Conservation (phyloP, 2,888 invertebrate genomes). For the Cerastis leucographa region DNA sequence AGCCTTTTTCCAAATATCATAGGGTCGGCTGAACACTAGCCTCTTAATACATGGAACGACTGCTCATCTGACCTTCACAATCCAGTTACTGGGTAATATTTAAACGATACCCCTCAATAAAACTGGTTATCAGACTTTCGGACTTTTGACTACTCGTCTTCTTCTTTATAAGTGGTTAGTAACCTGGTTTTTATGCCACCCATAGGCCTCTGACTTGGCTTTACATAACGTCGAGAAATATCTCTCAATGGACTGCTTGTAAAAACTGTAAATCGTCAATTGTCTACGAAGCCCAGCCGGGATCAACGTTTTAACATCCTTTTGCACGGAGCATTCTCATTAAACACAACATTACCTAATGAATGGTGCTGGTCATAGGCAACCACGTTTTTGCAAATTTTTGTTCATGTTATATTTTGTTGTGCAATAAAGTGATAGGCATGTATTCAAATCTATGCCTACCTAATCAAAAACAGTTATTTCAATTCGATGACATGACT, state of each 20-base stretch:
- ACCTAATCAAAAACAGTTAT: conserved; percentile 23
- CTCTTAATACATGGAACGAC: neutral
- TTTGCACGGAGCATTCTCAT: neutral
- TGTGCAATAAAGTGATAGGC: conserved; percentile 29
- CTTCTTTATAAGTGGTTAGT: too few relatives aligned
- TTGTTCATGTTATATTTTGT: conserved; percentile 7
- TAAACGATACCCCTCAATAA: neutral
- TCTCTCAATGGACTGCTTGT: neutral
- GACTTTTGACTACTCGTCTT: neutral
- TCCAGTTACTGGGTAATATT: neutral
- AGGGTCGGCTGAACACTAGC: neutral
- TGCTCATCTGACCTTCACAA: neutral
- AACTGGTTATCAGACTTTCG: neutral
- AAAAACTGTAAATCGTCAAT: neutral
- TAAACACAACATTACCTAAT: neutral
- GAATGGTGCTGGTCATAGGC: neutral
- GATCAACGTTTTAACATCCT: too few relatives aligned
- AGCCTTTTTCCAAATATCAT: neutral
- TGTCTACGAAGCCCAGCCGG: neutral
- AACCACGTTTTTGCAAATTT: neutral
- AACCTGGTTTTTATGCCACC: too few relatives aligned
- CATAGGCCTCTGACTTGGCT: too few relatives aligned
- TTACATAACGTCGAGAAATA: too few relatives aligned
- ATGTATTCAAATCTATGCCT: conserved; percentile 1
- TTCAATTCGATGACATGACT: conserved; percentile 36